Conservation (phyloP, 2,888 invertebrate species). For the Drosophila peninsularis region DNA sequence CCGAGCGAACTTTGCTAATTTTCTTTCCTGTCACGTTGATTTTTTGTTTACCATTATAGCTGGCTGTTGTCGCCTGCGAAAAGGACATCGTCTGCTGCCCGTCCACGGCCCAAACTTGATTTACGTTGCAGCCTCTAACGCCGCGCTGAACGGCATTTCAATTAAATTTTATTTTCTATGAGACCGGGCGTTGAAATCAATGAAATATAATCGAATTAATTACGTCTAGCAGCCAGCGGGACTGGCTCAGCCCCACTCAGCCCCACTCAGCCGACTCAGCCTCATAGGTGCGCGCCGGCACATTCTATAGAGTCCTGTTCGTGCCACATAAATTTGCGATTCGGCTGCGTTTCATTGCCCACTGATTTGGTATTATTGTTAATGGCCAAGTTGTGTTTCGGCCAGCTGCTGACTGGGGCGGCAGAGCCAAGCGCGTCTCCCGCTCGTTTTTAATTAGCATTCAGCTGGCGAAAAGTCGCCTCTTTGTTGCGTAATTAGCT, state of each 20-base stretch:
- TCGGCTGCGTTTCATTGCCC: slow-evolving; percentile 72
- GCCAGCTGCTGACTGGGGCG: slow-evolving; percentile 44
- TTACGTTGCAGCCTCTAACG: slow-evolving; percentile 68
- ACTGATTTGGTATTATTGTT: slow-evolving; percentile 77
- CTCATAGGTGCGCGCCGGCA: slow-evolving; percentile 46
- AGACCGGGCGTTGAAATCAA: slow-evolving; percentile 81
- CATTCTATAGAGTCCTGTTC: slow-evolving; percentile 33
- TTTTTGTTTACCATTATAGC: slow-evolving; percentile 80
- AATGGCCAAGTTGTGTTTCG: slow-evolving; percentile 69
- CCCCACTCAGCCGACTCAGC: neutral
- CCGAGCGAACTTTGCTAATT: slow-evolving; percentile 75
- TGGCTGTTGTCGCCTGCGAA: slow-evolving; percentile 72
- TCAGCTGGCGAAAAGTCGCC: slow-evolving; percentile 69
- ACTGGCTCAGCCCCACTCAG: slow-evolving; percentile 9
- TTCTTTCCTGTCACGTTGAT: slow-evolving; percentile 81
- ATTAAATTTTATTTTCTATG: slow-evolving; percentile 83
- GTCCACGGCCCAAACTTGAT: slow-evolving; percentile 55
- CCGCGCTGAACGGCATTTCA: slow-evolving; percentile 75
- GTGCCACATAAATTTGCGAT: slow-evolving; percentile 77
- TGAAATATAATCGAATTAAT: slow-evolving; percentile 85
- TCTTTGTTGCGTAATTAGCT: slow-evolving; percentile 81
- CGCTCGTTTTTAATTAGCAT: slow-evolving; percentile 74
- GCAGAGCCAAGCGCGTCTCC: slow-evolving; percentile 48
- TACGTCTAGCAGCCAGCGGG: slow-evolving; percentile 63
- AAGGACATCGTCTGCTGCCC: slow-evolving; percentile 18